Percentiles rank a stretch among this genome's conserved stretches.
Evolutionary conservation across 2,113 vertebrate genomes (phyloP).

Genomic region (Hippocampus comes): DNA sequence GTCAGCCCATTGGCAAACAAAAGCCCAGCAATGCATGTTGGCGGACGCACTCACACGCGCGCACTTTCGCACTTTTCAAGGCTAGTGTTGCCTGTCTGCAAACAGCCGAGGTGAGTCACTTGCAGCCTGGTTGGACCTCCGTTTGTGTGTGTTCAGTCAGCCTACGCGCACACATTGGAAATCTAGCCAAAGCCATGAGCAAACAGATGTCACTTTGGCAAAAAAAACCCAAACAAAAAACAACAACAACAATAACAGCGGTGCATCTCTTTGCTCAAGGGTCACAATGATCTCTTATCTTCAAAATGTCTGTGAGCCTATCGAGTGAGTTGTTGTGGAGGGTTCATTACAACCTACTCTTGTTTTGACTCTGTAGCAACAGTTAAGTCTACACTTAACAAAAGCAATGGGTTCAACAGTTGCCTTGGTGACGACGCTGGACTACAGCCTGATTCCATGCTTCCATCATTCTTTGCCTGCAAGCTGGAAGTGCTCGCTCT

Average conservation of each 20-base stretch:
- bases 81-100: constrained; percentile 29
- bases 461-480: constrained; percentile 13
- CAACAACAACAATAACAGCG: constrained; percentile 8
- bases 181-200: constrained; percentile 24
- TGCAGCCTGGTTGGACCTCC: constrained; percentile 19
- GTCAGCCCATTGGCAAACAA: constrained; percentile 22
- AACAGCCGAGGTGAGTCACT: constrained; percentile 38
- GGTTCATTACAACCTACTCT: constrained; percentile 24
- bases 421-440: constrained; percentile 23
- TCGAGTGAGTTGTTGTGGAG: constrained; percentile 17
- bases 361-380: constrained; percentile 49
- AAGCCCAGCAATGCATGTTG: constrained; percentile 5
- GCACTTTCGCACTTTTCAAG: constrained; percentile 20
- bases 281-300: constrained; percentile 32
- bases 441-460: constrained; percentile 17
- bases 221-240: constrained; percentile 11
- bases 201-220: constrained; percentile 50
- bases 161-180: constrained; percentile 4
- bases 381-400: constrained; percentile 55
- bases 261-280: constrained; percentile 17
- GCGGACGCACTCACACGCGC: neutral
- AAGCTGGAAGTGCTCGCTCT: constrained; percentile 10
- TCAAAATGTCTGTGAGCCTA: constrained; percentile 15
- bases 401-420: constrained; percentile 37
- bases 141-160: constrained; percentile 14